Conservation (phyloP, 2,113 vertebrate genomes). For the Myocastor coypus region DNA sequence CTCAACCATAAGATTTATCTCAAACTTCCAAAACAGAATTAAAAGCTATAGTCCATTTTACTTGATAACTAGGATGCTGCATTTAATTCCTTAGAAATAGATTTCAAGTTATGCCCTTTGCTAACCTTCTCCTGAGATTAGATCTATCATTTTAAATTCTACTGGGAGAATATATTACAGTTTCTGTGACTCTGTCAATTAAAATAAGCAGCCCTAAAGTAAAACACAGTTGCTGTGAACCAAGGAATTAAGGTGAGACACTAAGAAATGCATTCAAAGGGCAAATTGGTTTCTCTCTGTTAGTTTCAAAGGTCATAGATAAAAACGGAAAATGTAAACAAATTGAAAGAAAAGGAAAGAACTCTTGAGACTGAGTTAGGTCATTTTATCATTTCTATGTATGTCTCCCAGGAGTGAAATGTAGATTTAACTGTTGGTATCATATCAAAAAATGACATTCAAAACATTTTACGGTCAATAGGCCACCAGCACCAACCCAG, state of each 20-base stretch:
- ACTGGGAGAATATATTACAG: conserved; percentile 7
- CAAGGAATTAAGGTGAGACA: conserved; percentile 36
- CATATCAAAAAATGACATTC: not conserved
- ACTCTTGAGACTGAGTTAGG: not conserved
- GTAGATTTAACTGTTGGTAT: conserved; percentile 1
- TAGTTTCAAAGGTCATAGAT: conserved; percentile 28
- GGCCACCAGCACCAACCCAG: not conserved
- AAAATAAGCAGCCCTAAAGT: conserved; percentile 49
- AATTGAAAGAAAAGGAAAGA: conserved; percentile 3
- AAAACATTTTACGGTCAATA: conserved; percentile 21
- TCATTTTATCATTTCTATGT: conserved; percentile 16
- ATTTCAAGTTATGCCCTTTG: conserved; percentile 40
- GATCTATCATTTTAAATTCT: conserved; percentile 59
- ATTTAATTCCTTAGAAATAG: conserved; percentile 58
- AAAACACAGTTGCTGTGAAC: conserved; percentile 50
- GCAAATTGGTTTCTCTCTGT: conserved; percentile 34
- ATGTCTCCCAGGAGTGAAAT: conserved; percentile 30
- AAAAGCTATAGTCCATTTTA: conserved; percentile 4
- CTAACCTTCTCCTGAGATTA: conserved; percentile 53
- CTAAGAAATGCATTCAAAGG: conserved; percentile 49
- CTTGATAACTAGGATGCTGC: conserved; percentile 25
- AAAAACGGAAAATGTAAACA: conserved; percentile 50
- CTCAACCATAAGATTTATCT: conserved; percentile 42
- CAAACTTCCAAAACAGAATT: conserved; percentile 54
- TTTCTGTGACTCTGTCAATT: conserved; percentile 56